Percentiles rank a stretch among this genome's conserved stretches.
These are phyloP conservation scores for Fulmarus glacialis DNA, from an alignment of 2,113 vertebrate species.

Conservation along the genomic window DNA sequence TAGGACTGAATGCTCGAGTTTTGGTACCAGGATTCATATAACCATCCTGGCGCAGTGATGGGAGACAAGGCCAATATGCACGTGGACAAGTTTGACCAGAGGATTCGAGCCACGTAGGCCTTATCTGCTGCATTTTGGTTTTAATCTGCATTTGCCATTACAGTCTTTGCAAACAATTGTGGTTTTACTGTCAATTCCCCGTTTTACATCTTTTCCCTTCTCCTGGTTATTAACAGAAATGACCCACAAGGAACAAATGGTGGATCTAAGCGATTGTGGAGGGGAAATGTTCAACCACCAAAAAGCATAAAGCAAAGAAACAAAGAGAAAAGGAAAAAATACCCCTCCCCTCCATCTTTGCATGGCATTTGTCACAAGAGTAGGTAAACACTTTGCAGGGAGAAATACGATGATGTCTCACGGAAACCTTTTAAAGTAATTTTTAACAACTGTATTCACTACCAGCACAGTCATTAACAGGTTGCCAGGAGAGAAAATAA, in stretches of 20 bases:
- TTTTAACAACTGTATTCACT: not conserved
- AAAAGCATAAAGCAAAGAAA: not conserved
- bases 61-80: not conserved
- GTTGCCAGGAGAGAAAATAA: slow-evolving; percentile 20
- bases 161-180: not conserved
- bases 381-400: not conserved
- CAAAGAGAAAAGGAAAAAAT: not conserved
- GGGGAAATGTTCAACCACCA: not conserved
- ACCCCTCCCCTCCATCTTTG: not conserved
- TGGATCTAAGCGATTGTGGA: not conserved
- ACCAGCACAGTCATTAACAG: slow-evolving; percentile 32
- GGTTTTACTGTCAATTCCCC: not conserved
- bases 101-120: accelerated
- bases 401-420: not conserved
- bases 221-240: not conserved
- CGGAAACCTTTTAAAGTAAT: slow-evolving; percentile 31
- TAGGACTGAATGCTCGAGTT: not conserved
- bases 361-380: not conserved
- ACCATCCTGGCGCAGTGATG: not conserved
- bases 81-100: not conserved
- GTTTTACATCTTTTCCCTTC: not conserved
- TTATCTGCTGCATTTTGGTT: not conserved
- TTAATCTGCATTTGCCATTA: not conserved
- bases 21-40: not conserved
- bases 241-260: not conserved